These are phyloP conservation scores for Tholera decimalis DNA, from an alignment of 2,888 invertebrate species.

Conservation along the genomic window DNA sequence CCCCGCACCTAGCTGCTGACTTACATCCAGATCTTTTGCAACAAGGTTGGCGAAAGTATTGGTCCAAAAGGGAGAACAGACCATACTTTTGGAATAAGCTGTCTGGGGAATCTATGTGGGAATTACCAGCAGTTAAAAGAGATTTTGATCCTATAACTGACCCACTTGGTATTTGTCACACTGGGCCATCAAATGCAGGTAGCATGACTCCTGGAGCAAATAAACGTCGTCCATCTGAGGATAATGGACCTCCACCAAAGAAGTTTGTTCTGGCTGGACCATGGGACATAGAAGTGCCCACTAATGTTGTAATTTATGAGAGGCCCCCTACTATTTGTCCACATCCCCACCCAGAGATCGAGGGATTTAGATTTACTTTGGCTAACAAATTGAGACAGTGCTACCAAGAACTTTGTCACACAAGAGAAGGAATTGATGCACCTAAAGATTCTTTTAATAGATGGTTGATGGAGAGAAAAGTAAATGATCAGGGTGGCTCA, in stretches of 20 bases:
- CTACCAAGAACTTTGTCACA: slow-evolving; percentile 98
- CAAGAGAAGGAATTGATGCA: slow-evolving; percentile 98
- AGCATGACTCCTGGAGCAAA: slow-evolving; percentile 91
- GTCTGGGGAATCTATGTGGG: slow-evolving; percentile 99
- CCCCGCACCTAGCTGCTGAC: slow-evolving; percentile 87
- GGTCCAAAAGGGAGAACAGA: slow-evolving; percentile 98
- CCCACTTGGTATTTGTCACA: slow-evolving; percentile 95
- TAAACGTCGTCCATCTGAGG: slow-evolving; percentile 95
- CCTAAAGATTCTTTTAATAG: slow-evolving; percentile 99
- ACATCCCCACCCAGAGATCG: slow-evolving; percentile 98
- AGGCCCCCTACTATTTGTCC: slow-evolving; percentile 96
- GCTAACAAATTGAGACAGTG: slow-evolving; percentile 96
- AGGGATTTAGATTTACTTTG: slow-evolving; percentile 96
- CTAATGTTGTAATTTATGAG: slow-evolving; percentile 97
- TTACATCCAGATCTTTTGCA: slow-evolving; percentile 91
- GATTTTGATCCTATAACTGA: slow-evolving; percentile 98
- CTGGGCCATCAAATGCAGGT: slow-evolving; percentile 84
- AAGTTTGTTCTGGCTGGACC: slow-evolving; percentile 97
- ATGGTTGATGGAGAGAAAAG: slow-evolving; percentile 99
- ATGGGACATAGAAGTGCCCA: slow-evolving; percentile 98
- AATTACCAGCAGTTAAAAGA: slow-evolving; percentile 96
- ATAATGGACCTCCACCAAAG: slow-evolving; percentile 95
- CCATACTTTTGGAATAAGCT: slow-evolving; percentile 99
- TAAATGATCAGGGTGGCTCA: slow-evolving; percentile 96
- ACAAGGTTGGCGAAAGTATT: slow-evolving; percentile 99